Percentiles rank a stretch among this genome's conserved stretches.
Evolutionary conservation across 2,113 vertebrate genomes (phyloP).

Genomic region (Seriola rivoliana): DNA sequence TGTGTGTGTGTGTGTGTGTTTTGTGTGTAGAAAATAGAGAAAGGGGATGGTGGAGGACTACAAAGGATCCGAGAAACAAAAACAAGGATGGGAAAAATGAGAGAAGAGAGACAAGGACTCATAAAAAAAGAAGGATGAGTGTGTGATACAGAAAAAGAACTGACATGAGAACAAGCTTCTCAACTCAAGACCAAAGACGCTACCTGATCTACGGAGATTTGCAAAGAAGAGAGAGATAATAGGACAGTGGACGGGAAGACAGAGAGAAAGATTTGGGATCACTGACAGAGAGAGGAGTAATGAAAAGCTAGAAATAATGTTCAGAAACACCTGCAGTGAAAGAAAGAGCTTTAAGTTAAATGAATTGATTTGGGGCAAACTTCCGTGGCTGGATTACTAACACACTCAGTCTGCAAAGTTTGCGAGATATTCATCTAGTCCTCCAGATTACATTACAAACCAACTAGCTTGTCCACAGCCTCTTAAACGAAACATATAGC

Average conservation of each 20-base stretch:
- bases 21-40: constrained; percentile 18
- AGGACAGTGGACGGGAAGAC: constrained; percentile 1
- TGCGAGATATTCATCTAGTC: too few species aligned
- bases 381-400: neutral
- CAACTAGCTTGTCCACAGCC: too few species aligned
- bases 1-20: constrained; percentile 9
- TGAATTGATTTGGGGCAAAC: neutral
- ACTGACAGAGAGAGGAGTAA: neutral
- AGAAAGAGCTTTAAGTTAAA: neutral
- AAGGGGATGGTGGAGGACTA: constrained; percentile 29
- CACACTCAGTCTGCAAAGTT: too few species aligned
- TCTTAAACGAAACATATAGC: too few species aligned
- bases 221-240: neutral
- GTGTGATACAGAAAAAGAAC: constrained; percentile 43
- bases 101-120: constrained; percentile 24
- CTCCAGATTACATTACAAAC: too few species aligned
- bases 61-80: constrained; percentile 45
- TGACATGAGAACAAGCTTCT: constrained; percentile 44
- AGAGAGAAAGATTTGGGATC: constrained; percentile 18
- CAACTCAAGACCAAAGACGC: constrained; percentile 7
- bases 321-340: neutral
- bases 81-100: constrained; percentile 7
- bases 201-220: constrained; percentile 19
- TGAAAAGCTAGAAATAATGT: neutral
- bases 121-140: constrained; percentile 31